Percentiles rank a stretch among this genome's conserved stretches.
These are phyloP conservation scores for Sycon ciliatum DNA, from an alignment of 37 sponge, comb jelly and placozoan species.

Conservation along the genomic window DNA sequence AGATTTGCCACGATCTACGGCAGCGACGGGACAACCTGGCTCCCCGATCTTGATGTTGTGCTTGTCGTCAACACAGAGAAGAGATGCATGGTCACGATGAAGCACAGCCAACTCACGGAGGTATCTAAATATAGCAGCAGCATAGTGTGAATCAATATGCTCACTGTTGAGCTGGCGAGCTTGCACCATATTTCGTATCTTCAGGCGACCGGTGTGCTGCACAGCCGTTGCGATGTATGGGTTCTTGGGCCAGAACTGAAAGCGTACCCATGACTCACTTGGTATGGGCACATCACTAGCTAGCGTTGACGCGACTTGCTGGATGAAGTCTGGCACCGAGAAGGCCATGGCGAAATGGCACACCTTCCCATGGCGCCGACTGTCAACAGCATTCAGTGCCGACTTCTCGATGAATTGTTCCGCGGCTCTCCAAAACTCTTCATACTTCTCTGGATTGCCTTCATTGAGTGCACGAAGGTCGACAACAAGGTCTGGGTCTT, in stretches of 20 bases:
- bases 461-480: conserved; percentile 27
- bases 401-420: too few species aligned
- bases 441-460: conserved; percentile 1
- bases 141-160: conserved; percentile 41
- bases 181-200: conserved; percentile 36
- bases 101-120: conserved; percentile 27
- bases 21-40: too few species aligned
- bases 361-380: conserved; percentile 20
- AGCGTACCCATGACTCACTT: conserved; percentile 21
- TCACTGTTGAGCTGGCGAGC: conserved; percentile 20
- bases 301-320: too few species aligned
- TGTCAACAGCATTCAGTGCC: conserved; percentile 25
- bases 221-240: conserved; percentile 1
- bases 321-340: too few species aligned
- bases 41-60: too few species aligned
- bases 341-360: conserved; percentile 29
- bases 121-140: conserved; percentile 31
- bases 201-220: conserved; percentile 20
- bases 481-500: conserved; percentile 18
- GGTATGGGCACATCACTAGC: too few species aligned
- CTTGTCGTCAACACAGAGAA: too few species aligned
- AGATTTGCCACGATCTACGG: too few species aligned
- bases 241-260: conserved; percentile 22
- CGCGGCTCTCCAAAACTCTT: conserved; percentile 22
- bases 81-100: too few species aligned